Base-by-base conservation (phyloP, 2,888 invertebrate species). In the Melieria omissa region DNA sequence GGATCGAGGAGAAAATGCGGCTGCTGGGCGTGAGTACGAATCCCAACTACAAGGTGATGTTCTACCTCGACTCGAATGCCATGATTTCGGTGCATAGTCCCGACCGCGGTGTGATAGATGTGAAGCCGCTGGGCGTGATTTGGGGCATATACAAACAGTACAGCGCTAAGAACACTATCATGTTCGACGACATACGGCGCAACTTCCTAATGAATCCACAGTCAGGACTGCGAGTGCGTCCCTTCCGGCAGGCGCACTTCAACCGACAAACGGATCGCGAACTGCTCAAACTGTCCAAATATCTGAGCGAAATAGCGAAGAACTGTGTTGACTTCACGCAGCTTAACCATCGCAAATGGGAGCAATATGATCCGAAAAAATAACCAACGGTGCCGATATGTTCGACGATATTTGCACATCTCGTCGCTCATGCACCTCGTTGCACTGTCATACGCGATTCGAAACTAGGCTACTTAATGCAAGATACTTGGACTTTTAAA, bases 171-270 rank as follows among this genome's bases (percentile, higher is more conserved):
- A 99, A 99, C 85, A 98, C 98, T 0, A 97, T 99, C 75, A 99
- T 99, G 98, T 95, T 99, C 81, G 98, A 99, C 83, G 98, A 99
- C 82, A 94, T 98, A 54, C 89, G 97, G 69, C 89, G 97, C 78
- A 99, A 99, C 87, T 99, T 99, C 82, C 91, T 98, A 54, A 98
- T 99, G 98, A 99, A 99, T 86, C 98, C 98, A 0, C 94, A 95
- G 80, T 95, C 94, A 73, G 98, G 98, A 0, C 88, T 98, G 0
- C 93, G 93, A 86, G 98, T 98, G 80, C 90, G 93, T 82, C 93
- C 98, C 0, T 98, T 97, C 85, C 90, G 94, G 5, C 94, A 97
- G 82, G 98, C 98, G 0, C 97, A 98, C 82, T 86, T 94, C 1
- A 97, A 96, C 85, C 90, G 98, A 63, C 90, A 91, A 67, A 93